Evolutionary conservation across 2,888 invertebrate genomes (phyloP).

Genomic region (Nemapogon koenigi): DNA sequence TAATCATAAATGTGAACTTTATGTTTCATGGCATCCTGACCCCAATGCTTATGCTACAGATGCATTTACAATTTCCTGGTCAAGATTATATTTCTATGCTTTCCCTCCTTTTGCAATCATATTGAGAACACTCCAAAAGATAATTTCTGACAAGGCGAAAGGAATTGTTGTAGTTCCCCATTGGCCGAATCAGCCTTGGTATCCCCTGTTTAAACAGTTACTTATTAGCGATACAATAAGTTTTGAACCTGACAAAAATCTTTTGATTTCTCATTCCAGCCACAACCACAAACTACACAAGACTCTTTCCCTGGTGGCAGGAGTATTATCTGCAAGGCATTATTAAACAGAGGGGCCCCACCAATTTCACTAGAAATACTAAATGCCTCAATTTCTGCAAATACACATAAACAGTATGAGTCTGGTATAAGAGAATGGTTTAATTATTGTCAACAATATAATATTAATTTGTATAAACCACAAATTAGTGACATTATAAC

Average conservation of each 20-base stretch:
- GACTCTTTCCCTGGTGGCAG: not conserved
- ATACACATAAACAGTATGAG: constrained; percentile 1
- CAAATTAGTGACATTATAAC: constrained; percentile 4
- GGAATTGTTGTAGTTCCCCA: not conserved
- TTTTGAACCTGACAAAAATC: constrained; percentile 6
- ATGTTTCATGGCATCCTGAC: constrained; percentile 6
- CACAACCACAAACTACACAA: not conserved
- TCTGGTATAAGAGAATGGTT: not conserved
- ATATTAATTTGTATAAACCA: not conserved
- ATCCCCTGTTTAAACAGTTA: not conserved
- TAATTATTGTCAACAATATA: not conserved
- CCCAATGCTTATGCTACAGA: not conserved
- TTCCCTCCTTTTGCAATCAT: too few species aligned
- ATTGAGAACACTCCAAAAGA: not conserved
- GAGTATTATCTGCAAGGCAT: not conserved
- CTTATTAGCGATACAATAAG: not conserved
- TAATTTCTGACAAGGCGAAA: not conserved
- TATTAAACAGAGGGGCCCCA: not conserved
- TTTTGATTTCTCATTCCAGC: constrained; percentile 5
- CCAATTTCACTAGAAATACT: not conserved
- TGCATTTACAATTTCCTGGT: constrained; percentile 3
- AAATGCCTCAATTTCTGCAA: constrained; percentile 1
- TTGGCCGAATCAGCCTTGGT: not conserved
- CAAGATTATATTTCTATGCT: constrained; percentile 14
- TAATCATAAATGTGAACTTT: constrained; percentile 10